Base-by-base conservation (phyloP, 1,140 invertebrate genomes). In the Zaprionus ornatus region DNA sequence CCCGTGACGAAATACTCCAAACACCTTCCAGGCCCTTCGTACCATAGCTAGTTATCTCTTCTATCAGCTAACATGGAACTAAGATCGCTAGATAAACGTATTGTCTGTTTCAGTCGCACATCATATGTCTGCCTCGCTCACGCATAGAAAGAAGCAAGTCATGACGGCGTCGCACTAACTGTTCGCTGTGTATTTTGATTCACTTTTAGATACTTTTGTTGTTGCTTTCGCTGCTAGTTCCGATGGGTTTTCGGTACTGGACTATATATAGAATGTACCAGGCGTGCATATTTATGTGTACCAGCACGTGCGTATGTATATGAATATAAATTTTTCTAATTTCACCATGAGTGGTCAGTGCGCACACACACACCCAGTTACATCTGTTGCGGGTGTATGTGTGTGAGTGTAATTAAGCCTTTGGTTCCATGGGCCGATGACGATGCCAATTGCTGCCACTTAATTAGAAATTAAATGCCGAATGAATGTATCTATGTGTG, bases 121-220 rank as follows among this genome's bases (percentile, higher is more conserved):
- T 7, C 19, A 7, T 61, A 54, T 37, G 12, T 4, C 48, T n/a
- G 10, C n/a, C 56, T 72, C 74, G 45, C 68, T 66, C 19, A 7
- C 61, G n/a, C 61, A 37, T 40, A 17, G 55, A 76, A 76, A 54
- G n/a, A 0, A n/a, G 68, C 69, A 72, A 72, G 74, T 76, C 74
- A 72, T 23, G 73, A 64, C 60, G 52, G 63, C 55, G 25, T 48
- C 52, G 67, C 73, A 48, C 9, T 48, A 48, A 48, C 45, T 42
- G 63, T 21, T 2, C 15, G 19, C 66, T 27, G 60, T 25, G 42
- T 21, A 27, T 50, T 75, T 75, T 32, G 61, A 74, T 42, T 63
- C 37, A 29, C 56, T 63, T 61, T 70, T 68, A 42, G 17, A 67
- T 40, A 65, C 7, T 29, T 27, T 63, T 59, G 4, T 32, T 61